A percentile compares a stretch with the other conserved stretches of the same genome.
Conservation (phyloP, 2,113 vertebrate species). For the Zeus faber region DNA sequence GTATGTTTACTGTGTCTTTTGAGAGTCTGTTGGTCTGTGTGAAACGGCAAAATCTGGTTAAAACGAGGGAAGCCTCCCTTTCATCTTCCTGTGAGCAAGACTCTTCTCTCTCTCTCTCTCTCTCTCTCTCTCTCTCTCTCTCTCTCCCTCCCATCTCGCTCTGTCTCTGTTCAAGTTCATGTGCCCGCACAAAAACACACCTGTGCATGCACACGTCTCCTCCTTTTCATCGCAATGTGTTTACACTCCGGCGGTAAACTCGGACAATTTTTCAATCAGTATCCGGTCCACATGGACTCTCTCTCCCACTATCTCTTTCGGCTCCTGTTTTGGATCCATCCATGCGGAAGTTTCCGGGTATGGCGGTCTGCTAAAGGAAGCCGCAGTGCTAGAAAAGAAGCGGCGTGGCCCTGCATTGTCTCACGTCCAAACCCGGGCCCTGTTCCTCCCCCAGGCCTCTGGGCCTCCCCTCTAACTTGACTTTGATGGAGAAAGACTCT, state of each 20-base stretch:
- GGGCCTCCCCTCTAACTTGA: constrained; percentile 38
- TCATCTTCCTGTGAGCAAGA: no score
- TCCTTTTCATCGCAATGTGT: background rate
- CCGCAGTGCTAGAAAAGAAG: constrained; percentile 17
- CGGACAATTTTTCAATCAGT: constrained; percentile 40
- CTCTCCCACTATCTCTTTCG: constrained; percentile 7
- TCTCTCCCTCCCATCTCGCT: no score
- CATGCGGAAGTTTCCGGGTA: constrained; percentile 23
- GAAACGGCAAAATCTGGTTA: no score
- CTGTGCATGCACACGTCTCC: background rate
- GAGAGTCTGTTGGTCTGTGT: no score
- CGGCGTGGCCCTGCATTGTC: constrained; percentile 22
- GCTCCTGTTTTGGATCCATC: constrained; percentile 18
- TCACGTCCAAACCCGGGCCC: constrained; percentile 53
- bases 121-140: no score
- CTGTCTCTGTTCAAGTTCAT: no score
- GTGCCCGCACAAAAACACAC: no score
- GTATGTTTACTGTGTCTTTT: no score
- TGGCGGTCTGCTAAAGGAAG: constrained; percentile 34
- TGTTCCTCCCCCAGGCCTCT: constrained; percentile 40
- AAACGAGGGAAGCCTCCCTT: no score
- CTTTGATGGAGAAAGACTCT: constrained; percentile 21
- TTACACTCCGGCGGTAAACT: constrained; percentile 35
- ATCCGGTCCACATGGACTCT: constrained; percentile 29
- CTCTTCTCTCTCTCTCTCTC: no score